A percentile compares a stretch with the other conserved stretches of the same genome.
Conservation (phyloP, 2,113 vertebrate genomes). For the Heterotis niloticus region DNA sequence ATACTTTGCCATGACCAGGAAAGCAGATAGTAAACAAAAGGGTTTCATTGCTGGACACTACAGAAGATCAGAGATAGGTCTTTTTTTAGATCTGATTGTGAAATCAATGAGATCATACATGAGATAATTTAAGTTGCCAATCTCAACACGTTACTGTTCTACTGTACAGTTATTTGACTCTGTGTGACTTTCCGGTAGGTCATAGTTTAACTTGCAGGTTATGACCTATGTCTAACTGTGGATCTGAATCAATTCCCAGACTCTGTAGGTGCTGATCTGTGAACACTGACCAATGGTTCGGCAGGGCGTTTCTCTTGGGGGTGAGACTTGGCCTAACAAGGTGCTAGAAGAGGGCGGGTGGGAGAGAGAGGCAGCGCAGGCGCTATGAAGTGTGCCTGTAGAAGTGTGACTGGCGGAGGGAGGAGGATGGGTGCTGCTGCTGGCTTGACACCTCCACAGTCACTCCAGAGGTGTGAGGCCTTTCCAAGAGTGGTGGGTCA, state of each 20-base stretch:
- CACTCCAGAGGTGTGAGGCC: constrained; percentile 6
- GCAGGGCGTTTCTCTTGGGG: not conserved
- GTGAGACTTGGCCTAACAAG: constrained; percentile 27
- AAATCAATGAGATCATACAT: too few species aligned
- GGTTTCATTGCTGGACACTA: too few species aligned
- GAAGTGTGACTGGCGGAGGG: constrained; percentile 29
- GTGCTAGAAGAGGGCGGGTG: constrained; percentile 10
- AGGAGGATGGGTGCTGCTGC: constrained; percentile 12
- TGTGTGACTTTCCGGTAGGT: too few species aligned
- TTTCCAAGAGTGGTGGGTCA: constrained; percentile 4
- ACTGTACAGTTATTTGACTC: too few species aligned
- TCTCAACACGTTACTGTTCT: too few species aligned
- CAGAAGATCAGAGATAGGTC: too few species aligned
- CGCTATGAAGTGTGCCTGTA: constrained; percentile 33
- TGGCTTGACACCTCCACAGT: constrained; percentile 31
- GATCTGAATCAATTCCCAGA: not conserved
- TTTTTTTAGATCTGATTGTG: too few species aligned
- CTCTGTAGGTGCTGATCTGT: constrained; percentile 5
- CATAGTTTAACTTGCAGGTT: too few species aligned
- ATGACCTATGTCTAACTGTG: not conserved
- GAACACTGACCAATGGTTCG: not conserved
- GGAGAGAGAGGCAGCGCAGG: not conserved
- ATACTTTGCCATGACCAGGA: too few species aligned
- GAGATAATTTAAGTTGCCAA: too few species aligned
- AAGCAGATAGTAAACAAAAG: too few species aligned